These are phyloP conservation scores for Marmota flaviventris DNA, from an alignment of 2,113 vertebrate genomes.

Conservation along the genomic window DNA sequence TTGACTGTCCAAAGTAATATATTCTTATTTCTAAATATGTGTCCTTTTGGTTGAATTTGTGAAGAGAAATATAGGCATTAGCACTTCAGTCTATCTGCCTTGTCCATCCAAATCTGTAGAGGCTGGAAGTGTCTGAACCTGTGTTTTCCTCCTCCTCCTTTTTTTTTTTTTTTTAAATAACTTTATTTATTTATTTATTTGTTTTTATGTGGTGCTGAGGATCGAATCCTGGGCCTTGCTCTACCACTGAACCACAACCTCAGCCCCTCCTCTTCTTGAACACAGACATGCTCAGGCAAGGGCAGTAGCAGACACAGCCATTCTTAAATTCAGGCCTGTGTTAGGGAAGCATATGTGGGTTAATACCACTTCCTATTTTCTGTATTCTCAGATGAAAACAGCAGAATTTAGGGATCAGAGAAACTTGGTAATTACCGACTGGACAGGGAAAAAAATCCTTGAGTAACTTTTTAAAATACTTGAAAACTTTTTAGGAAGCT, in stretches of 20 bases:
- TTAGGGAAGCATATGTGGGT: not conserved
- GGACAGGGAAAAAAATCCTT: not conserved
- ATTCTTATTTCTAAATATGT: constrained; percentile 30
- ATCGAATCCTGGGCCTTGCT: too few relatives aligned
- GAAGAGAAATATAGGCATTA: not conserved
- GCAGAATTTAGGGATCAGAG: not conserved
- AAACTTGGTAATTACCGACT: not conserved
- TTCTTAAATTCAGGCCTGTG: not conserved
- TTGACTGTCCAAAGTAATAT: constrained; percentile 12
- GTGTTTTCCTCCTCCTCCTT: not conserved
- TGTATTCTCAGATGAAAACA: not conserved
- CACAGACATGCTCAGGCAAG: not conserved
- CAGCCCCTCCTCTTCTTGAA: not conserved
- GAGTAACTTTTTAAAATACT: constrained; percentile 6
- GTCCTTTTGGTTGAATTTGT: constrained; percentile 31
- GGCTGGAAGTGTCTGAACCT: not conserved
- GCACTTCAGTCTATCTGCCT: not conserved
- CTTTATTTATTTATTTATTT: too few relatives aligned
- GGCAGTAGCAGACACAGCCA: fast-evolving
- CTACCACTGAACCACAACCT: too few relatives aligned
- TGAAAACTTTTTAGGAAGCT: not conserved
- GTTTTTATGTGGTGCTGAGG: too few relatives aligned
- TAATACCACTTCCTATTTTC: not conserved
- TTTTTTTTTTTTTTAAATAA: too few relatives aligned
- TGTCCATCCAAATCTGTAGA: not conserved